Conservation (phyloP, 1,140 invertebrate genomes). For the Aphelinus certus region DNA sequence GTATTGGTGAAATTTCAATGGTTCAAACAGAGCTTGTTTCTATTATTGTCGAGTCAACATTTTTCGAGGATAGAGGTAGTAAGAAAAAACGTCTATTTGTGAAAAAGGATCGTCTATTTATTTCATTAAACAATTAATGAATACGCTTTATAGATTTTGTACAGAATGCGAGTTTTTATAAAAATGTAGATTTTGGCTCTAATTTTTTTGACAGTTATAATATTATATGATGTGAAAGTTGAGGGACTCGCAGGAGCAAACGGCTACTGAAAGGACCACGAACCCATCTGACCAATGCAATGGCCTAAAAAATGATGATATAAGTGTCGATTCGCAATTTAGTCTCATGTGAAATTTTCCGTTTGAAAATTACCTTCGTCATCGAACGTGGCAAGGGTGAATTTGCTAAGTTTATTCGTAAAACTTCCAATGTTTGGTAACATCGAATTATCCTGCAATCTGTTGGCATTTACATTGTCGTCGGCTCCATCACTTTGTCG, state of each 20-base stretch:
- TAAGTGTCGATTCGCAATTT: background rate
- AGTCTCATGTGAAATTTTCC: background rate
- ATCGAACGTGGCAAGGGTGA: conserved; percentile 89
- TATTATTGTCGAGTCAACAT: background rate
- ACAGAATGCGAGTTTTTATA: conserved; percentile 37
- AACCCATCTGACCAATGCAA: conserved; percentile 79
- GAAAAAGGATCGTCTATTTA: conserved; percentile 36
- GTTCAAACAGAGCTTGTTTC: background rate
- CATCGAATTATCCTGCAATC: conserved; percentile 63
- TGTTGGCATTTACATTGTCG: conserved; percentile 51
- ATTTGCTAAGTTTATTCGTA: conserved; percentile 86
- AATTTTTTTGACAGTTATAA: conserved; percentile 33
- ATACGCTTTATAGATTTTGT: conserved; percentile 37
- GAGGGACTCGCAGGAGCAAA: conserved; percentile 21
- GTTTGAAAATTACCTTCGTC: conserved; percentile 73
- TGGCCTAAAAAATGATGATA: conserved; percentile 64
- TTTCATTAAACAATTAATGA: conserved; percentile 31
- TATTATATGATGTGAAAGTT: conserved; percentile 12
- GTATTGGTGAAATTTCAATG: no score
- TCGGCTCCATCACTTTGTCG: conserved; percentile 64
- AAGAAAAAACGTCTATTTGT: conserved; percentile 8
- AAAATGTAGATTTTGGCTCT: conserved; percentile 39
- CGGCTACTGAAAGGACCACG: conserved; percentile 72
- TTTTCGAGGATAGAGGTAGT: no score
- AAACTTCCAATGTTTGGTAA: conserved; percentile 66